Evolutionary conservation across 64 coral and sea anemone genomes (phyloP), one percentile per base, ranked within the genome.

Genomic region (Porites australiensis): DNA sequence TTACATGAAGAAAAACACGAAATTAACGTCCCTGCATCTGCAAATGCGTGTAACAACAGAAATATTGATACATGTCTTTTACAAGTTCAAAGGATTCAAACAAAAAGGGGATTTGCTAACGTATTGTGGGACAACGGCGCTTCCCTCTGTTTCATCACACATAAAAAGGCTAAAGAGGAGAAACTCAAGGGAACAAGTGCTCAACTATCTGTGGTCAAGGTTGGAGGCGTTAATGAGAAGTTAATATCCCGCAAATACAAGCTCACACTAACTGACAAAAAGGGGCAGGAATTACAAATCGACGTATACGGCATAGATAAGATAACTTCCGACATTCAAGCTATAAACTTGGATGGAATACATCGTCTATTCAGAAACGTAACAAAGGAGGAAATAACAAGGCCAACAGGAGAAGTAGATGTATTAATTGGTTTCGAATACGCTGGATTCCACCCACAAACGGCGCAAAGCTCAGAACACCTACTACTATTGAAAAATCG

Each of bases 321-420:
- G 27, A 37, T 37, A 37, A 37, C 27, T 37, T 37, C 27, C 27
- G 27, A 37, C 27, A 37, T 37, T 37, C 1, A 37, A 37, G 27
- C 27, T 37, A 37, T 37, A 37, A 37, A 37, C 27, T 37, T 37
- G 27, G 27, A 37, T 37, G 27, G 27, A 37, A 37, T 37, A 37
- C 27, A 37, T 37, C 27, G 27, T 37, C 27, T 37, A 37, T 37
- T 37, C 0, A 37, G 27, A 37, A 37, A 37, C 22, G 58, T 90
- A 48, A 45, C 88, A 67, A 62, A 62, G 20, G 61, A 76, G 19
- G 75, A 90, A 78, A 90, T 90, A 77, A 64, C 22, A 47, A 65
- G 88, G 16, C 88, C 88, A 90, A 90, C 77, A 46, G 88, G 88
- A 27, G 7, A 22, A 80, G 61, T 90, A 16, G 62, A 90, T 50